These are phyloP conservation scores for Ophion costatus DNA, from an alignment of 2,888 invertebrate species.

Conservation along the genomic window DNA sequence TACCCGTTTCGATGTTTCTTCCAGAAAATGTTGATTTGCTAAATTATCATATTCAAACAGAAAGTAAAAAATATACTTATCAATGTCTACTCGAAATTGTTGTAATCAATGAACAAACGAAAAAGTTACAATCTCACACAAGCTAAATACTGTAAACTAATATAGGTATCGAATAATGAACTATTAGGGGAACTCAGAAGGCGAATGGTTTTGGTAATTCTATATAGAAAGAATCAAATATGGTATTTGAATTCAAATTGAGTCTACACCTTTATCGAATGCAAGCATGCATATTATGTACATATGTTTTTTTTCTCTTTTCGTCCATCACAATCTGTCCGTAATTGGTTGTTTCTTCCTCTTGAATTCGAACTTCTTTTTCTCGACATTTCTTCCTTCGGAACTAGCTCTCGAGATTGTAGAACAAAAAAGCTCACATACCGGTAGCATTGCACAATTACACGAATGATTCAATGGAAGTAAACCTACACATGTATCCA, in stretches of 20 bases:
- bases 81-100: too few species aligned
- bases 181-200: background rate
- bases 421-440: conserved; percentile 55
- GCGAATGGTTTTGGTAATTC: background rate
- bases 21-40: too few species aligned
- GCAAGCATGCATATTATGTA: conserved; percentile 50
- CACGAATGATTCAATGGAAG: conserved; percentile 36
- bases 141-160: background rate
- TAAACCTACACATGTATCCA: conserved; percentile 42
- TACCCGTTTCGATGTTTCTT: too few species aligned
- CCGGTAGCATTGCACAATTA: conserved; percentile 54
- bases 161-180: background rate
- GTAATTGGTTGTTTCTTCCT: conserved; percentile 15
- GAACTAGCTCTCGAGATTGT: conserved; percentile 55
- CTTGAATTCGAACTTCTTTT: conserved; percentile 34
- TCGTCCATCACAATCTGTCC: conserved; percentile 22
- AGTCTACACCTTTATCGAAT: conserved; percentile 28
- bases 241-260: conserved; percentile 14
- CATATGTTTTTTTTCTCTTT: conserved; percentile 30
- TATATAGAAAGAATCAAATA: background rate
- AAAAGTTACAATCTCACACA: too few species aligned
- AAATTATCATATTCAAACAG: too few species aligned
- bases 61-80: too few species aligned
- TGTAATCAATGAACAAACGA: too few species aligned
- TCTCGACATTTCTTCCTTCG: conserved; percentile 41